phyloP scores from a whole-genome alignment of 2,888 invertebrate genomes.

The Tetrapedia diversipes region DNA sequence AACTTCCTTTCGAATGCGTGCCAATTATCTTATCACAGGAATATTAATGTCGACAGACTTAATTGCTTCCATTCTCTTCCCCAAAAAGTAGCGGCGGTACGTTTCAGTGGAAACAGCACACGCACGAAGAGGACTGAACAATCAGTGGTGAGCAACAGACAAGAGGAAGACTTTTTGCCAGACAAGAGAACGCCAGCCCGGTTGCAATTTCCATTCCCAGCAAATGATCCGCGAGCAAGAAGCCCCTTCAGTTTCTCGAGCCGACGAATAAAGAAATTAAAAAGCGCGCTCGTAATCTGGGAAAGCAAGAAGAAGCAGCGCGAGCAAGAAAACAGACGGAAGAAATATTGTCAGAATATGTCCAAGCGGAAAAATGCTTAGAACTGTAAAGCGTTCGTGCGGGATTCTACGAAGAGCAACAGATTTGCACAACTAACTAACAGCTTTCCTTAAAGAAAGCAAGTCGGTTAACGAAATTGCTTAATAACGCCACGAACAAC shows the following conservation, averaged over 20 bases:
- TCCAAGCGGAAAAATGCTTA: too few relatives aligned
- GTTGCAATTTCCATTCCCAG: slow-evolving; percentile 45
- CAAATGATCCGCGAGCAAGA: slow-evolving; percentile 48
- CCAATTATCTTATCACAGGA: neutral
- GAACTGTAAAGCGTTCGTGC: too few relatives aligned
- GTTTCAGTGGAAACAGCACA: neutral
- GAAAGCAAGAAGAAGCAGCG: slow-evolving; percentile 25
- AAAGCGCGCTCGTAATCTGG: slow-evolving; percentile 31
- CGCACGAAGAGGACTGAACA: too few relatives aligned
- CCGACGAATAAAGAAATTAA: slow-evolving; percentile 38
- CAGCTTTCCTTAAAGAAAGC: too few relatives aligned
- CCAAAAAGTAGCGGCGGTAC: neutral
- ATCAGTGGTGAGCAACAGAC: slow-evolving; percentile 3
- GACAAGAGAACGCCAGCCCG: neutral
- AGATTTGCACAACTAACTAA: too few relatives aligned
- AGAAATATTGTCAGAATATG: neutral
- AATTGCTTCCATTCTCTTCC: neutral
- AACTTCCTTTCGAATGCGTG: too few relatives aligned
- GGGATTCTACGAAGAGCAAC: slow-evolving; percentile 8
- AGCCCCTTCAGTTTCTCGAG: neutral
- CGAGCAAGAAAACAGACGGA: too few relatives aligned
- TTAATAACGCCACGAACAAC: too few relatives aligned
- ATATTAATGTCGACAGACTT: neutral
- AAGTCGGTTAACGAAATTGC: too few relatives aligned
- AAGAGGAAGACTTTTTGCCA: slow-evolving; percentile 17